Evolutionary conservation across 2,797 vertebrate species (phyloP), one percentile per base, ranked within the genome.

Genomic region (Lepus oiostolus): DNA sequence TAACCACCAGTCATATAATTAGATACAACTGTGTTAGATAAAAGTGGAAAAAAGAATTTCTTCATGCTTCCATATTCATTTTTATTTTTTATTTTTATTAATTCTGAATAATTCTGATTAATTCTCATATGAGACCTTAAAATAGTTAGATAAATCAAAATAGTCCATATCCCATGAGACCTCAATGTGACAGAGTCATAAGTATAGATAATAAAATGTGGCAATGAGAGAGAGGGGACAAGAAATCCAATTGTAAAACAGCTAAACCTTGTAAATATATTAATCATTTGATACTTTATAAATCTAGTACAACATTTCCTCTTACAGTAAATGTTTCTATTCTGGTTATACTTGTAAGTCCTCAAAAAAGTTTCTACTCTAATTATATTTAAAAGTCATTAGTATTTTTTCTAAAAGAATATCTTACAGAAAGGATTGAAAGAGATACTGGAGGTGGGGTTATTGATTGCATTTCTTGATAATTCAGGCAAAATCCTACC

Each of bases 111-210:
- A 38, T 38, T 38, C 38, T 42, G 42, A 47, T 86, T 91, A 38
- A 47, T 50, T 80, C 7, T 72, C 30, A 17, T 12, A 67, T n/a
- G 6, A 89, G 32, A 81, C 50, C 84, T 4, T 94, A 83, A 94
- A 95, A 42, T 91, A 68, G n/a, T 90, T 84, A 79, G n/a, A 50
- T 62, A 91, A 89, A 72, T 95, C 26, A 67, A 87, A 75, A 86
- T 63, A 67, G 22, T 67, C 47, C 47, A 94, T 93, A 62, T 6
- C 13, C 7, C 76, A 47, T 52, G 93, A 97, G 94, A 88, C 85
- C 21, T 75, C 42, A 58, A 26, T 75, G 9, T 10, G 2, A 38
- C 35, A 52, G 50, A 85, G 42, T 85, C 79, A 63, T 7, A 85
- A 63, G 5, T 85, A 11, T 74, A 21, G 35, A 14, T 76, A 71